A percentile compares a stretch with the other conserved stretches of the same genome.
These are phyloP conservation scores for Agelas oroides DNA, from an alignment of 37 sponge, comb jelly and placozoan genomes.

Conservation along the genomic window DNA sequence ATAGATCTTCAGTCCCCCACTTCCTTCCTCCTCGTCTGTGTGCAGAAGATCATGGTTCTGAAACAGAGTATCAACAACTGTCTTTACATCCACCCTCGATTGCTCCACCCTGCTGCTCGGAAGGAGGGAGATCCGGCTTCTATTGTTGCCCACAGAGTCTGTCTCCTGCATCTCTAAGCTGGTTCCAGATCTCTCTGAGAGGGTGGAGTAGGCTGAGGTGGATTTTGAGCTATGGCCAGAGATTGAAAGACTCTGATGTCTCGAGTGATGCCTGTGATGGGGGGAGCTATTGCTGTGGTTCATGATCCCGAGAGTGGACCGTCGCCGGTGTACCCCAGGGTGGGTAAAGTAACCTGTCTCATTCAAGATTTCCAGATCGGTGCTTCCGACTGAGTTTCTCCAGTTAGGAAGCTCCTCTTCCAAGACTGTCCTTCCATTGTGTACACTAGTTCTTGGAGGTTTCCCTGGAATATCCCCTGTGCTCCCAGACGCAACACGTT, in stretches of 20 bases:
- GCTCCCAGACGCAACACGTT: too few relatives aligned
- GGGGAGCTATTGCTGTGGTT: background rate
- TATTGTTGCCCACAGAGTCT: slow-evolving; percentile 24
- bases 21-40: slow-evolving; percentile 10
- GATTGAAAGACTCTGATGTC: slow-evolving; percentile 19
- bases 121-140: slow-evolving; percentile 1
- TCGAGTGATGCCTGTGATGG: background rate
- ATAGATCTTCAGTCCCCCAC: slow-evolving; percentile 36
- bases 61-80: slow-evolving; percentile 52
- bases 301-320: background rate
- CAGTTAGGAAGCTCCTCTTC: too few relatives aligned
- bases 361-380: too few relatives aligned
- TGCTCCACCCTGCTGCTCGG: slow-evolving; percentile 49
- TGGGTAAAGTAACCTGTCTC: too few relatives aligned
- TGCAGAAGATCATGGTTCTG: slow-evolving; percentile 2
- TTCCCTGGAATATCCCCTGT: background rate
- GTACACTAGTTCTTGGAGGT: too few relatives aligned
- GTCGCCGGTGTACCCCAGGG: background rate
- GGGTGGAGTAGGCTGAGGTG: slow-evolving; percentile 70
- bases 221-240: slow-evolving; percentile 35
- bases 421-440: too few relatives aligned
- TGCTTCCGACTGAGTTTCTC: too few relatives aligned
- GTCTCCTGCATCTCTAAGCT: slow-evolving; percentile 10
- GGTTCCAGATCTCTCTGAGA: slow-evolving; percentile 38
- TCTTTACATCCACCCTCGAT: slow-evolving; percentile 43